These are phyloP conservation scores for Aporrectodea caliginosa DNA, from an alignment of 1,140 invertebrate species.

Conservation along the genomic window DNA sequence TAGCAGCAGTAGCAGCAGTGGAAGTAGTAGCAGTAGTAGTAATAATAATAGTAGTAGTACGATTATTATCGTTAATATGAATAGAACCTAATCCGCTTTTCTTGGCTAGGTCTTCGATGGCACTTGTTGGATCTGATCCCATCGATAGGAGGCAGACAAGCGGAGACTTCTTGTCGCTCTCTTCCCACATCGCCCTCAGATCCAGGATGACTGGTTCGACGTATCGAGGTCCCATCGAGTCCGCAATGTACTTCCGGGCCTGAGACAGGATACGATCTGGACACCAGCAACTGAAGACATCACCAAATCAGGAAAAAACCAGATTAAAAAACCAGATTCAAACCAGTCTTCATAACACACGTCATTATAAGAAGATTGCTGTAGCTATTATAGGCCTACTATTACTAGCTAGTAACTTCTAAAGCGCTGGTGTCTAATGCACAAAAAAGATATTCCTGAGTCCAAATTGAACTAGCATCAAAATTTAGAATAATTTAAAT, in stretches of 20 bases:
- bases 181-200: constrained; percentile 72
- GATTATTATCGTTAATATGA: no score
- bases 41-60: no score
- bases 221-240: constrained; percentile 82
- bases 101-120: constrained; percentile 83
- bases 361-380: no score
- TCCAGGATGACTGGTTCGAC: constrained; percentile 87
- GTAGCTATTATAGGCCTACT: no score
- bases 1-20: no score
- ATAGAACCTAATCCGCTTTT: constrained; percentile 52
- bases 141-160: constrained; percentile 90
- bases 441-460: no score
- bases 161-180: constrained; percentile 81
- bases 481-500: no score
- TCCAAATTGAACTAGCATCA: no score
- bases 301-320: neutral
- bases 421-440: no score
- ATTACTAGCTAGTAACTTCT: no score
- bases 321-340: neutral
- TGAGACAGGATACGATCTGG: constrained; percentile 82
- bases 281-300: constrained; percentile 81
- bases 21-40: no score
- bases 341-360: no score
- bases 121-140: constrained; percentile 89
- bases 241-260: constrained; percentile 83